Percentiles rank a stretch among this genome's conserved stretches.
phyloP scores from a whole-genome alignment of 2,888 invertebrate species.

The Drosophila koepferae region DNA sequence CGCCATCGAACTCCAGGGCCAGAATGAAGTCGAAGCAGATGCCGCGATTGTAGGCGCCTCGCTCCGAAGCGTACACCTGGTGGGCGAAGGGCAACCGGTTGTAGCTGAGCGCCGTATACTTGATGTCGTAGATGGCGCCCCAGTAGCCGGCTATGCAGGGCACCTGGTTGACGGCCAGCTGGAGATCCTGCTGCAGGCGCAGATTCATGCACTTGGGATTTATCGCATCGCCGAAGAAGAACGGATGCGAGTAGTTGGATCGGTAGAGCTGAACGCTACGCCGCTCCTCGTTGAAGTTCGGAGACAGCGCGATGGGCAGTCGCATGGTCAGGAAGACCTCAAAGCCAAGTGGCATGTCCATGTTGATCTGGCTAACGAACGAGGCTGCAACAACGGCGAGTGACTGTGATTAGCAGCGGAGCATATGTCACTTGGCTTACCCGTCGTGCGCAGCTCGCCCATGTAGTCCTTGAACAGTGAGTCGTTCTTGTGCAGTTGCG shows the following conservation, averaged over 20 bases:
- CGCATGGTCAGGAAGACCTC: constrained; percentile 55
- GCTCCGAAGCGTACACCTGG: constrained; percentile 29
- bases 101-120: constrained; percentile 21
- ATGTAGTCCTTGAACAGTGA: constrained; percentile 27
- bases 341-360: constrained; percentile 53
- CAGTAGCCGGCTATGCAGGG: accelerated
- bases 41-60: not conserved
- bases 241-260: constrained; percentile 22
- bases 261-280: constrained; percentile 36
- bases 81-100: constrained; percentile 46
- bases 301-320: constrained; percentile 29
- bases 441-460: constrained; percentile 15
- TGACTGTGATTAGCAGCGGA: not conserved
- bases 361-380: constrained; percentile 8
- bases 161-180: constrained; percentile 11
- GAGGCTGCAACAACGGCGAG: constrained; percentile 27
- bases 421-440: constrained; percentile 18
- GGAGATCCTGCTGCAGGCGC: constrained; percentile 36
- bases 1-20: constrained; percentile 50
- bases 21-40: constrained; percentile 59
- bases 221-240: constrained; percentile 49
- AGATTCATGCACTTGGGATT: constrained; percentile 48
- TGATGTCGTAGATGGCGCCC: constrained; percentile 32
- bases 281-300: constrained; percentile 22
- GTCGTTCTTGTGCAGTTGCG: constrained; percentile 4